Base-by-base conservation (phyloP, 1,140 invertebrate genomes). In the Muscidifurax raptorellus region DNA sequence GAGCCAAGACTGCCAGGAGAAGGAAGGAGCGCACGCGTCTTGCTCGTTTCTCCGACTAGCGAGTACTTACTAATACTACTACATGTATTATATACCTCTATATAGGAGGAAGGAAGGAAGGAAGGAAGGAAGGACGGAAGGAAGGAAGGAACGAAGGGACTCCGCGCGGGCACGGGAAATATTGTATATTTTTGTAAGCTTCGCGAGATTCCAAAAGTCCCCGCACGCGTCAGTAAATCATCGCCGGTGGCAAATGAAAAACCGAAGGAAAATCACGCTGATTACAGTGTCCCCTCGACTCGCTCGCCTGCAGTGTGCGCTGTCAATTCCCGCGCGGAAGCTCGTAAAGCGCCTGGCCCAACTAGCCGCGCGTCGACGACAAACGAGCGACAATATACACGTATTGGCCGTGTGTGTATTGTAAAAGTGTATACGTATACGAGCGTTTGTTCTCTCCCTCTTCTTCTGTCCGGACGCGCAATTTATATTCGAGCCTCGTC, bases 111-210 rank as follows among this genome's bases (percentile, higher is more conserved):
- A n/a, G n/a, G n/a, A n/a, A n/a, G n/a, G n/a, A n/a, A n/a, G n/a
- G n/a, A n/a, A n/a, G n/a, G n/a, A n/a, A n/a, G n/a, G n/a, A n/a
- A n/a, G n/a, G n/a, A n/a, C n/a, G 74, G 30, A 67, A 79, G 79
- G 83, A 86, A 87, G 88, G 82, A 87, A 88, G 87, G 52, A 2
- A n/a, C 22, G 52, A n/a, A 59, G 52, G 6, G 15, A n/a, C 18
- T 59, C 13, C 52, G 0, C n/a, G n/a, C n/a, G n/a, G n/a, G n/a
- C n/a, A n/a, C n/a, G n/a, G n/a, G n/a, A n/a, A n/a, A n/a, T n/a
- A n/a, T n/a, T n/a, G n/a, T n/a, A n/a, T n/a, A n/a, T n/a, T n/a
- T n/a, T n/a, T n/a, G n/a, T n/a, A n/a, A n/a, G n/a, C n/a, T n/a
- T n/a, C n/a, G 18, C 52, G 52, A 6, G 22, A 59, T 59, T 59